A percentile compares a stretch with the other conserved stretches of the same genome.
These are phyloP conservation scores for Enteromius mattozi DNA, from an alignment of 2,797 vertebrate genomes.

Conservation along the genomic window DNA sequence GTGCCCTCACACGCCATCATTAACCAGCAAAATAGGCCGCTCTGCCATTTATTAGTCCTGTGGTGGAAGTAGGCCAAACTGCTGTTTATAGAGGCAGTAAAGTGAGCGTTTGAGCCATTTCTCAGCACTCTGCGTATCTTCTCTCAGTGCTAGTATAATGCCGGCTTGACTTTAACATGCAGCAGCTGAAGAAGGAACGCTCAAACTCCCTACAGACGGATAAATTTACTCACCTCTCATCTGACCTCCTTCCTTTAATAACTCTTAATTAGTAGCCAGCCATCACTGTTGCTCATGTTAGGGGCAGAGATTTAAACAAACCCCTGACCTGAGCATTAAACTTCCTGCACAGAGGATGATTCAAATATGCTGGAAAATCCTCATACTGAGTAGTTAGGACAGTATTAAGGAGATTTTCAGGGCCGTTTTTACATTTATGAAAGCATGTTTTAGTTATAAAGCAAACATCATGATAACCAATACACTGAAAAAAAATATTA, in stretches of 20 bases:
- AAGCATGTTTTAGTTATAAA: background rate
- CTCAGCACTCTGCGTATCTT: background rate
- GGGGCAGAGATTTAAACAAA: background rate
- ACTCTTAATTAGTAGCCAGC: slow-evolving; percentile 3
- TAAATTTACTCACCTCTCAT: slow-evolving; percentile 1
- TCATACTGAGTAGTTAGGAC: background rate
- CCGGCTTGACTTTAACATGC: slow-evolving; percentile 55
- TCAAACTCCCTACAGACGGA: background rate
- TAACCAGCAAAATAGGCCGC: slow-evolving; percentile 47
- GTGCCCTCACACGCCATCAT: slow-evolving; percentile 44
- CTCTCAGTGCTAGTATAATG: slow-evolving; percentile 38
- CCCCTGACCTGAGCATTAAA: background rate
- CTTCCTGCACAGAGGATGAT: background rate
- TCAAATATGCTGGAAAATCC: background rate
- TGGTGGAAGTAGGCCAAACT: slow-evolving; percentile 42
- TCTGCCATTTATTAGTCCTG: slow-evolving; percentile 48
- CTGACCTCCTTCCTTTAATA: slow-evolving; percentile 5
- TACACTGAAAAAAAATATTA: too few relatives aligned
- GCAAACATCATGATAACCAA: background rate
- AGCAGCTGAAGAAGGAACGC: slow-evolving; percentile 39
- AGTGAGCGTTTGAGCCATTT: background rate
- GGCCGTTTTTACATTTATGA: background rate
- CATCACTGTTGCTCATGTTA: background rate
- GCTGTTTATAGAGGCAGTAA: slow-evolving; percentile 42
- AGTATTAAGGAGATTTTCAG: background rate